phyloP scores from a whole-genome alignment of 2,888 invertebrate genomes.

The Sminthurides aquaticus region DNA sequence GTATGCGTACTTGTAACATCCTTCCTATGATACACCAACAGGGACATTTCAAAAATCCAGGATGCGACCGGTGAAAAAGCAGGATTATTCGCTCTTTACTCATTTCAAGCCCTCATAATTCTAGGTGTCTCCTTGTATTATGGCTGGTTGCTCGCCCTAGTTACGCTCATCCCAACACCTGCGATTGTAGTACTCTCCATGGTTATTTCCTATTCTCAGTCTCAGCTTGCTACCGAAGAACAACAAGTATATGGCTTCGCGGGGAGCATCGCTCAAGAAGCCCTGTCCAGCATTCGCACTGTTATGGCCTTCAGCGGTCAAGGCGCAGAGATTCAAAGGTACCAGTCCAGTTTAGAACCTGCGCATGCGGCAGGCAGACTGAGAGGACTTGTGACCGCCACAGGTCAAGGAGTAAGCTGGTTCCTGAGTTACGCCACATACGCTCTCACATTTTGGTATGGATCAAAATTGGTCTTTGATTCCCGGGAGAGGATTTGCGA shows the following conservation, averaged over 20 bases:
- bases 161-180: neutral
- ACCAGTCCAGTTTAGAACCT: conserved; percentile 20
- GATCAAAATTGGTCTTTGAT: neutral
- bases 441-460: conserved; percentile 58
- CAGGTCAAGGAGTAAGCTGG: conserved; percentile 59
- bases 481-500: too few relatives aligned
- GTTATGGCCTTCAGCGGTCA: conserved; percentile 73
- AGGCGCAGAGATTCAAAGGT: conserved; percentile 56
- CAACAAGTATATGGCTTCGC: conserved; percentile 59
- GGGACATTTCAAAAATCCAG: conserved; percentile 27
- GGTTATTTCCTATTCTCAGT: conserved; percentile 32
- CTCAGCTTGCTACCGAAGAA: conserved; percentile 41
- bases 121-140: conserved; percentile 5
- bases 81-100: neutral
- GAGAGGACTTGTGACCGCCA: neutral
- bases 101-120: neutral
- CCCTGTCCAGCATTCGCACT: conserved; percentile 63
- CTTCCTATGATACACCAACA: too few relatives aligned
- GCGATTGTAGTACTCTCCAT: conserved; percentile 1
- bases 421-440: conserved; percentile 69
- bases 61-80: conserved; percentile 15
- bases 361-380: neutral
- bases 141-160: conserved; percentile 14
- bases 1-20: too few relatives aligned
- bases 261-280: conserved; percentile 68